phyloP scores from a whole-genome alignment of 2,113 vertebrate genomes.

The Strix uralensis region DNA sequence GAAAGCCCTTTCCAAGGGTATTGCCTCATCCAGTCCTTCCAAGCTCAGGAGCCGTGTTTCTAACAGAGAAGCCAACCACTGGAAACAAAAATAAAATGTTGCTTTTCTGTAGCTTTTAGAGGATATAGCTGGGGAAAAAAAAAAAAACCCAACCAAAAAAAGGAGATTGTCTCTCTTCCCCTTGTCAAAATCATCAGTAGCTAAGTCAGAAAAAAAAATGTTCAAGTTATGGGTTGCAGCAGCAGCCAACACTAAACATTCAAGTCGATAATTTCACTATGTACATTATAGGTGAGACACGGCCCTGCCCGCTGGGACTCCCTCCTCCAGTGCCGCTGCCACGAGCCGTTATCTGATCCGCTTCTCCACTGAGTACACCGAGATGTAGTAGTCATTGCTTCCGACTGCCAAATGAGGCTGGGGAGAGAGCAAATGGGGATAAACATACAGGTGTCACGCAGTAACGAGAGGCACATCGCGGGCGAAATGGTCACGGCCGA shows the following conservation, averaged over 20 bases:
- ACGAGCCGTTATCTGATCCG: constrained; percentile 87
- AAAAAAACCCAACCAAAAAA: neutral
- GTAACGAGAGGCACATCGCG: accelerated
- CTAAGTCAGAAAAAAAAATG: constrained; percentile 67
- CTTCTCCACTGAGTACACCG: constrained; percentile 98
- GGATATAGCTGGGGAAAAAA: neutral
- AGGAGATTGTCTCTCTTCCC: constrained; percentile 47
- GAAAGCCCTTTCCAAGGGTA: neutral
- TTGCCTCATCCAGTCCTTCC: constrained; percentile 17
- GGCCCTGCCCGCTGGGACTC: constrained; percentile 4
- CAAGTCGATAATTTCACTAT: constrained; percentile 83
- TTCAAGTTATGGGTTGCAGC: constrained; percentile 74
- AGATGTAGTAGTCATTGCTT: constrained; percentile 99
- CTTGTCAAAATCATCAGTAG: constrained; percentile 68
- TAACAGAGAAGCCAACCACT: constrained; percentile 74
- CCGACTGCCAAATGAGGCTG: constrained; percentile 97
- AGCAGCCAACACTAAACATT: constrained; percentile 88
- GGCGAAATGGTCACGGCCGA: neutral
- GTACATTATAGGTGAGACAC: constrained; percentile 70
- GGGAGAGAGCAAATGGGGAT: neutral
- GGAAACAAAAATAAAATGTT: constrained; percentile 49
- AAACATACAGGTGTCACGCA: neutral
- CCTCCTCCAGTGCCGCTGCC: constrained; percentile 12
- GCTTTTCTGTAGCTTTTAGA: constrained; percentile 45
- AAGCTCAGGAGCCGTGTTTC: constrained; percentile 78